Percentiles rank a stretch among this genome's conserved stretches.
phyloP scores from a whole-genome alignment of 2,797 vertebrate species.

The Oreonectes daqikongensis region DNA sequence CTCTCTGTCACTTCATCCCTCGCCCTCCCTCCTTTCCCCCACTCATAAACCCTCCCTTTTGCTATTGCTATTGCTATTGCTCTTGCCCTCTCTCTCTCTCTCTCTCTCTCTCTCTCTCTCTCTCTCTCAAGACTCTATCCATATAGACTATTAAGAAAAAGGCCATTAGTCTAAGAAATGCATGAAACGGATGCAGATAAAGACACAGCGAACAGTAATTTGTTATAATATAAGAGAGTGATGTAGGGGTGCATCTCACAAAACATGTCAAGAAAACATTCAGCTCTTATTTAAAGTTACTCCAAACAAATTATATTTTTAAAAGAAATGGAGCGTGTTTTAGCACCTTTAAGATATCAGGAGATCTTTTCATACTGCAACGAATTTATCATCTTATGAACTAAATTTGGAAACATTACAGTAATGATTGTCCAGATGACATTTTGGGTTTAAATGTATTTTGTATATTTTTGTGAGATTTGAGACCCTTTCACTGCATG shows the following conservation, averaged over 20 bases:
- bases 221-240: not conserved
- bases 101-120: conserved; percentile 37
- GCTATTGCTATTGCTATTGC: conserved; percentile 49
- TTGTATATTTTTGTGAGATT: no score
- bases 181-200: conserved; percentile 14
- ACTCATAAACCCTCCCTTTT: conserved; percentile 16
- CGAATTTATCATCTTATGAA: not conserved
- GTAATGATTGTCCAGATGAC: no score
- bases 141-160: conserved; percentile 8
- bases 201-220: not conserved
- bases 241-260: not conserved
- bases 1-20: conserved; percentile 50
- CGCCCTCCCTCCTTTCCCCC: not conserved
- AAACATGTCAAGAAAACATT: no score
- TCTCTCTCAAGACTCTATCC: conserved; percentile 37
- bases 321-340: no score
- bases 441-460: no score
- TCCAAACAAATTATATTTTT: no score
- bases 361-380: no score
- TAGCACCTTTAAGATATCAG: no score
- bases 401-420: no score
- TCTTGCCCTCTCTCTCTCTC: conserved; percentile 34
- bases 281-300: no score
- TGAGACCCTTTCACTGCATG: conserved; percentile 15
- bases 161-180: conserved; percentile 6